Evolutionary conservation across 2,113 vertebrate genomes (phyloP).

Genomic region (Apus apus): DNA sequence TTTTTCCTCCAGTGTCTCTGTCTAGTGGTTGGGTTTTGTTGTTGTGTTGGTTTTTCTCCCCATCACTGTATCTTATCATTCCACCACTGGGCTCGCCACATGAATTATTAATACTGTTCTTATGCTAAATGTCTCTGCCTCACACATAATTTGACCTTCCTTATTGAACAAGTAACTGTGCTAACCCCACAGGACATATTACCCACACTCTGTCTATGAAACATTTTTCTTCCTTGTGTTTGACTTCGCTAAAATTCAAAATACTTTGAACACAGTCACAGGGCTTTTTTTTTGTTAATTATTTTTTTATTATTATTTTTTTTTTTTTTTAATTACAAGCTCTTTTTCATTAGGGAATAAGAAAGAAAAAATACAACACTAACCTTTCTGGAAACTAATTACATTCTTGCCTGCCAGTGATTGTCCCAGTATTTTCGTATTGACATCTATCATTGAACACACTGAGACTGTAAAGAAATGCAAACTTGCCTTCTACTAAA

Average conservation of each 20-base stretch:
- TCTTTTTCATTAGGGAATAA: neutral
- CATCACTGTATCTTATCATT: constrained; percentile 25
- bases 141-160: constrained; percentile 49
- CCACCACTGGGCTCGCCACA: neutral
- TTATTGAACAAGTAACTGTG: neutral
- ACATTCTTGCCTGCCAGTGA: neutral
- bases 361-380: neutral
- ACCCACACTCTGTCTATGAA: neutral
- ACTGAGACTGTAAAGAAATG: neutral
- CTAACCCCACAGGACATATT: constrained; percentile 39
- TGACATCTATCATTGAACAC: neutral
- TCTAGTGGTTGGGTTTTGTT: neutral
- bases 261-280: neutral
- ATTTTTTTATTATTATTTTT: neutral
- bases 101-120: constrained; percentile 70
- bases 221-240: constrained; percentile 2
- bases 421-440: neutral
- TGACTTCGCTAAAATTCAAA: neutral
- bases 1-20: neutral
- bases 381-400: constrained; percentile 14
- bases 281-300: neutral
- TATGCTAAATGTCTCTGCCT: constrained; percentile 57
- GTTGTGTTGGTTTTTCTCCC: neutral
- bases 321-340: neutral
- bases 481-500: neutral